Percentiles rank a stretch among this genome's conserved stretches.
phyloP scores from a whole-genome alignment of 2,113 vertebrate genomes.

The Petrocephalus microphthalmus region DNA sequence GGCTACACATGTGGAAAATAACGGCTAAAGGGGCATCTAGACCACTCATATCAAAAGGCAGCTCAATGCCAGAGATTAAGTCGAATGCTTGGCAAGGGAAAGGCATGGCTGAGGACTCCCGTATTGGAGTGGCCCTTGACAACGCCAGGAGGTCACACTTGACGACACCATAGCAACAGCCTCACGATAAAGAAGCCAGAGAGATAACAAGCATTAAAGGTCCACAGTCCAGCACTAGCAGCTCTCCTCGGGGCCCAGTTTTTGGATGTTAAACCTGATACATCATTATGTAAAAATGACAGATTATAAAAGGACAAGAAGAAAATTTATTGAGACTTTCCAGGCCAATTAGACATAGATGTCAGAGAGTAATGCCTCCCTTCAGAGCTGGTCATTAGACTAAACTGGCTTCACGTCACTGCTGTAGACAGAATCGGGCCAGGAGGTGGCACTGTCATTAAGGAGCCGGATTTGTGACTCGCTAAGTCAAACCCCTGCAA shows the following conservation, averaged over 20 bases:
- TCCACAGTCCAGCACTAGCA: not conserved
- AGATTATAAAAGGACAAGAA: not conserved
- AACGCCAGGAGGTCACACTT: not conserved
- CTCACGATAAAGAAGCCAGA: not conserved
- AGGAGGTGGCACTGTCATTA: not conserved
- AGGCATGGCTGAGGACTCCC: not conserved
- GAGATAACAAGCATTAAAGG: not conserved
- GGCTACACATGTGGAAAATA: not conserved
- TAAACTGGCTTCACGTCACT: not conserved
- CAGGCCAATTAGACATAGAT: not conserved
- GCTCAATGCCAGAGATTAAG: not conserved
- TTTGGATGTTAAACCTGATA: not conserved
- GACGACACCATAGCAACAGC: not conserved
- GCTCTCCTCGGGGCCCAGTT: not conserved
- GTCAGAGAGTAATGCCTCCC: not conserved
- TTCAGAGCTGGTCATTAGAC: not conserved
- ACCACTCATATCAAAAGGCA: not conserved
- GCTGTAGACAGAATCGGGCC: not conserved
- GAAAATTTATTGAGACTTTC: not conserved
- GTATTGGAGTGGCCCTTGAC: not conserved
- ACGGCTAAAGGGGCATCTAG: not conserved
- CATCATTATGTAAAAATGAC: not conserved
- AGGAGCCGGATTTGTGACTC: not conserved
- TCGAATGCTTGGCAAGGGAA: not conserved
- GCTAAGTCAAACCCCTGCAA: not conserved